Base-by-base conservation (phyloP, 2,797 vertebrate genomes). In the Microhierax caerulescens region DNA sequence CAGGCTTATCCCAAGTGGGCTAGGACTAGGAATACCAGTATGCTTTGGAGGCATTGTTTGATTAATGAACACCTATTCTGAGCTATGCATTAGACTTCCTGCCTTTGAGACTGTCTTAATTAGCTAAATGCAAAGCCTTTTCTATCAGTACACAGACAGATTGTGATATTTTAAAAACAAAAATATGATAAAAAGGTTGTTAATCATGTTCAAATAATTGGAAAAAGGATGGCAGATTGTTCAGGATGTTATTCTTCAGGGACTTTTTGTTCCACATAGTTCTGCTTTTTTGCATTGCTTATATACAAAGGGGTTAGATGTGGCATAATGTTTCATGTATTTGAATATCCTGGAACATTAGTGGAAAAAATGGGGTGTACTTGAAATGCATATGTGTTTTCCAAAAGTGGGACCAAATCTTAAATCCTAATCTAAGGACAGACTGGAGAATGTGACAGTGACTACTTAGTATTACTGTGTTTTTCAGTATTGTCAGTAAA, bases 1-100 rank as follows among this genome's bases (percentile, higher is more conserved):
- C 19, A 69, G 39, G 61, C 39, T 97, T 54, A 22, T 96, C 87
- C 86, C 93, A 88, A 85, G 81, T 69, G 75, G 12, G 22, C 57
- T 89, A 81, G 60, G 68, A 73, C 32, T 69, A 87, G 64, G 39
- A 90, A 89, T 67, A 72, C 53, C 57, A 87, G 74, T 51, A 34
- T 50, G 72, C 41, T 95, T 92, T 87, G 39, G 18, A 92, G 79
- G 32, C 61, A 48, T 32, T 85, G 25, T 92, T 89, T 96, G 90
- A 96, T 96, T 94, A 97, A 92, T 93, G 84, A 97, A 91, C 70
- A 75, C 73, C 88, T 85, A 90, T 91, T 96, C 78, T 43, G 65
- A 95, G 79, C 78, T 69, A 70, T 36, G 90, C 72, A 65, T 95
- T 96, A 96, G 86, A 51, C 51, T 74, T 90, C 20, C 92, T 85